Evolutionary conservation across 2,888 invertebrate genomes (phyloP).

Genomic region (Andrena camellia): DNA sequence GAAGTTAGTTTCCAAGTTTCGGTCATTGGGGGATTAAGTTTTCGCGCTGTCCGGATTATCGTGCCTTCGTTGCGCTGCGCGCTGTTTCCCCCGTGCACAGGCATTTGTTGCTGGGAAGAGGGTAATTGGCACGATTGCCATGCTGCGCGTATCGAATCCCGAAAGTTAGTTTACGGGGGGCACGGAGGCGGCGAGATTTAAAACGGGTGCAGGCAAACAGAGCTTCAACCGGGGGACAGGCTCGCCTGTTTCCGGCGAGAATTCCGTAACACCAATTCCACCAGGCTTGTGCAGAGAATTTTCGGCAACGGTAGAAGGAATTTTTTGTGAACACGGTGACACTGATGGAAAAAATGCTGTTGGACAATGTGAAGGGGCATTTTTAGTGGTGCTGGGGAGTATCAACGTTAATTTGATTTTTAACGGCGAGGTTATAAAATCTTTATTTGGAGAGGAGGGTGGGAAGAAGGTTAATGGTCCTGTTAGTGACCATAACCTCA

Average conservation of each 20-base stretch:
- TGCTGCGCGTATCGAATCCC: not conserved
- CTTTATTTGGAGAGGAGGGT: no score
- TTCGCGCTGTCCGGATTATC: slow-evolving; percentile 44
- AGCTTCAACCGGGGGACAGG: not conserved
- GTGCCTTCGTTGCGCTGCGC: slow-evolving; percentile 17
- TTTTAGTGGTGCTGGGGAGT: no score
- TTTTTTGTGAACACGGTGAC: not conserved
- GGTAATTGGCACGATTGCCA: slow-evolving; percentile 29
- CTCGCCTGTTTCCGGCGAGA: not conserved
- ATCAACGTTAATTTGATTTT: no score
- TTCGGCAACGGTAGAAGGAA: not conserved
- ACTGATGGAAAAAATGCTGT: not conserved
- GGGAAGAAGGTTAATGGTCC: no score
- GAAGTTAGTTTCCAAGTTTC: slow-evolving; percentile 50
- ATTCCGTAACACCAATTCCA: not conserved
- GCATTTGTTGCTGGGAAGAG: slow-evolving; percentile 25
- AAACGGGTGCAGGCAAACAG: not conserved
- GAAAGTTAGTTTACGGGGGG: slow-evolving; percentile 3
- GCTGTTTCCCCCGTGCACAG: slow-evolving; percentile 4
- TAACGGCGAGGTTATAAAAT: no score
- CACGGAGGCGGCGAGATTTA: not conserved
- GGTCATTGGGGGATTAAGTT: slow-evolving; percentile 58
- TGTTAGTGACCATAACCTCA: no score
- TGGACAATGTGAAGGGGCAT: no score
- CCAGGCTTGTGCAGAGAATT: not conserved